Evolutionary conservation across 2,113 vertebrate genomes (phyloP), one percentile per base, ranked within the genome.

Genomic region (Scalopus aquaticus): DNA sequence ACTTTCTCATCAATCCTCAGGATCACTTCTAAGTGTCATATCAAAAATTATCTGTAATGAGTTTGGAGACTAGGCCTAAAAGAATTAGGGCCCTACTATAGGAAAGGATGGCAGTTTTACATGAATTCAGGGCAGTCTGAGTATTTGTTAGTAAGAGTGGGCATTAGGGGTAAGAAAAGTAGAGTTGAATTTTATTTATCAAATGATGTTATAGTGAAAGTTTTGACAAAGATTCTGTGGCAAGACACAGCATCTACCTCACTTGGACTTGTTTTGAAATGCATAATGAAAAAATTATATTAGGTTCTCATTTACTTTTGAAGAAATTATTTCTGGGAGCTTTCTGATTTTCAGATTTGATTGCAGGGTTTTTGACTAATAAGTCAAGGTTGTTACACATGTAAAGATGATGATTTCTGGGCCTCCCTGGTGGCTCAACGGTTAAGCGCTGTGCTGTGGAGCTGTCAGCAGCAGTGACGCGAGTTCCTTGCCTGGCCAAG

Each of bases 271-370:
- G 54, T 88, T 35, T 79, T 77, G 44, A 93, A 87, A 81, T 77
- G 12, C 1, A 8, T 79, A 30, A 64, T 58, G 46, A 67, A 35
- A 42, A 92, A 83, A 94, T 81, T 37, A 81, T 7, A 65, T 70
- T 90, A 82, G 88, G 13, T n/a, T 65, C 24, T 88, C 74, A 92
- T 24, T 54, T 56, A 92, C 2, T 90, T 9, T 28, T 26, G 65
- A 72, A 88, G 22, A 83, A 86, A 73, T 35, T 69, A 70, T 88
- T 93, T 91, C n/a, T 88, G 56, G 1, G 93, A 88, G 62, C 16
- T 67, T 94, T 69, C 39, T 69, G 19, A 65, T 51, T 56, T n/a
- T 67, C 32, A 67, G 64, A 6, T 69, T 69, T 37, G n/a, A 70
- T 70, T 70, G 10, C 37, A 70, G 19, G 19, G 20, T 10, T 70